Evolutionary conservation across 2,888 invertebrate genomes (phyloP), one percentile per base, ranked within the genome.

Genomic region (Drosophila kambysellisi): DNA sequence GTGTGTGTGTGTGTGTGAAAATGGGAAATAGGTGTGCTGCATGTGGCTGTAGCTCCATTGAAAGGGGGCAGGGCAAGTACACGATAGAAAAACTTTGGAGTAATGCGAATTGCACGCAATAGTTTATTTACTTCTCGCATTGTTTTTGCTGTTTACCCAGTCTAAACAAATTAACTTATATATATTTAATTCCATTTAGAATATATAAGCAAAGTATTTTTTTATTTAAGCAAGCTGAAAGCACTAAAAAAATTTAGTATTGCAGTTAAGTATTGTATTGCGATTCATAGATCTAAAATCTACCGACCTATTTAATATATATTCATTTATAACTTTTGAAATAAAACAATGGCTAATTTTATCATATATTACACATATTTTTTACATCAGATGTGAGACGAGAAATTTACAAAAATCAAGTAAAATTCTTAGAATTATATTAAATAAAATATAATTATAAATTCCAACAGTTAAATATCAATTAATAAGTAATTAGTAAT

Each of bases 81-180:
- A 67, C 70, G 15, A 25, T 12, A 35, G 33, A 76, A 87, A 78
- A 73, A 63, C 48, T 46, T 60, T 33, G 8, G 33, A 54, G 50
- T 33, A 39, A 48, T 74, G 20, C 61, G 32, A 29, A 56, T 32
- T 60, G 7, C 46, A 4, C 37, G 20, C n/a, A 46, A 30, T 35
- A 25, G 3, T 51, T 46, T 46, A 32, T 41, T 33, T 17, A 35
- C 41, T 53, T 17, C 17, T 29, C 17, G n/a, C 29, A 62, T 56
- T 61, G 54, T 70, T 32, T 50, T 50, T 7, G n/a, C 17, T 66
- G 48, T 54, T 46, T 41, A 33, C 33, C 20, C 46, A 6, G 15
- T 17, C 25, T 39, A 68, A 68, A 53, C 39, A 67, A 54, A 66
- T 76, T 58, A 60, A 53, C 50, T 32, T 20, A 48, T 35, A 30